Base-by-base conservation (phyloP, 2,888 invertebrate species). In the Steinernema carpocapsae region DNA sequence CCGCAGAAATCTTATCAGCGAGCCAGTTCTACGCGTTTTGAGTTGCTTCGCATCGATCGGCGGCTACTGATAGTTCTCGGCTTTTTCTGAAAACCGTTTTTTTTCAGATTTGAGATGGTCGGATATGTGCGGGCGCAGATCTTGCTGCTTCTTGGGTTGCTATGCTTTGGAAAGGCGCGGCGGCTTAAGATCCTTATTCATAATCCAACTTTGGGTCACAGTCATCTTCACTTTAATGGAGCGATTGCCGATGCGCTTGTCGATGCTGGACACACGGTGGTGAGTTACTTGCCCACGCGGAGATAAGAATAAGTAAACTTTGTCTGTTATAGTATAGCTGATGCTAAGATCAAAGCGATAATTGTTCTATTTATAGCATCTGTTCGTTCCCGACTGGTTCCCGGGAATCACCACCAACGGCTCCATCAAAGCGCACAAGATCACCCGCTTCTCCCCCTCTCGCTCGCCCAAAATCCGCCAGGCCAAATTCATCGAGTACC, bases 161-260 rank as follows among this genome's bases (percentile, higher is more conserved):
- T 37, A 10, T 10, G 3, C 10, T 37, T 10, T 10, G 37, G 6
- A 14, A 32, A 64, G 14, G 14, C 29, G 7, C 22, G 26, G 64
- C 64, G 32, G 32, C 32, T 64, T 1, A 64, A 64, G 32, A 64
- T 64, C 19, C 19, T 64, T 2, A 37, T 64, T n/a, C 17, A 32
- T n/a, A 64, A 64, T 26, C 64, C 64, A 1, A 32, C 64, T 24
- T 19, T 64, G 17, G 64, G 64, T 12, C 26, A 64, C 64, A 64
- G 64, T 32, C 64, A 64, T 32, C 64, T 64, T 10, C 64, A 64
- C 17, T 64, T 32, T n/a, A 64, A 64, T 32, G 64, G 64, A 64
- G 64, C 64, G 26, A 64, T 64, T 32, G 64, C 64, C 1, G 64
- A 64, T n/a, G 64, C 64, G 64, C 64, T 64, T 37, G 64, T 64